Base-by-base conservation (phyloP, 2,113 vertebrate species). In the Castor canadensis region DNA sequence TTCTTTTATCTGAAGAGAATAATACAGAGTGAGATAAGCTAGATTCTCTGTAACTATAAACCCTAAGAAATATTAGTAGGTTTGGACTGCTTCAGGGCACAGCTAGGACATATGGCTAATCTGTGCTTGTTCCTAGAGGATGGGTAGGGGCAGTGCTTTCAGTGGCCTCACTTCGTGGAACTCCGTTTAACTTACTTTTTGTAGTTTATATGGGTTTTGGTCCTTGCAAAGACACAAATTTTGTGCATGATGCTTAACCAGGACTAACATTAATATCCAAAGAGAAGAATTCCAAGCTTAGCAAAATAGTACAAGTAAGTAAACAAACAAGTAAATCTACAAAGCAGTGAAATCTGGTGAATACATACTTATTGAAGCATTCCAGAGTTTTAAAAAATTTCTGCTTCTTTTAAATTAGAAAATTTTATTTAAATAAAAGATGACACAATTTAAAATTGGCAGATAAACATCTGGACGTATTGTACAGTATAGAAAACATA, bases 271-370 rank as follows among this genome's bases (percentile, higher is more conserved):
- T 71, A 4, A 64, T 92, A 79, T 93, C 45, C 3, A 47, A 87
- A 91, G 49, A 62, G 60, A 93, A 80, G 19, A 86, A 81, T 40
- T 54, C 2, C 26, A 43, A 13, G 26, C 64, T 76, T 81, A 30
- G 82, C 19, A 40, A 62, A 84, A 76, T 58, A 69, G 2, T 82
- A 73, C 62, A 62, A 93, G 49, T 54, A 76, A 49, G 35, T 47
- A 45, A 43, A 45, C 5, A 69, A 73, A 47, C 69, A 90, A 58
- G 15, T 80, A n/a, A 45, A 77, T 45, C 40, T 72, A 83, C 0
- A 77, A 87, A 93, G 95, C 3, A 93, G 22, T 54, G 77, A 87
- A 87, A 84, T 93, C n/a, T 49, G 9, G 24, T 80, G 30, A 40
- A 35, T 79, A 49, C 1, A 71, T 76, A 87, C 49, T 89, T 88